A percentile compares a stretch with the other conserved stretches of the same genome.
phyloP scores from a whole-genome alignment of 2,888 invertebrate species.

The Dynastes tityus region DNA sequence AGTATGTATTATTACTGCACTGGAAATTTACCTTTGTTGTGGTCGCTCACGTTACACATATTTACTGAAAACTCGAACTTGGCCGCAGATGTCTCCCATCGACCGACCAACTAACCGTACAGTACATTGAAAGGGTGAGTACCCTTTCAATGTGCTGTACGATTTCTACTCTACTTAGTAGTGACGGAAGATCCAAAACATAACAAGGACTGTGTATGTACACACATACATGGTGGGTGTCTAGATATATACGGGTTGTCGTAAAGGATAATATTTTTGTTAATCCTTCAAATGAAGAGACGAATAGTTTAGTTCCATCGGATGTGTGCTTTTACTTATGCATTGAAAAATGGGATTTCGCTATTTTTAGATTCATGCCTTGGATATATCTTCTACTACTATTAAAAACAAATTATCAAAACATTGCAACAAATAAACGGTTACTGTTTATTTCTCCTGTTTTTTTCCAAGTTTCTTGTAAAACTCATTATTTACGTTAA shows the following conservation, averaged over 20 bases:
- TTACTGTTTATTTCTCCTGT: slow-evolving; percentile 12
- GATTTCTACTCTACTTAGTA: background rate
- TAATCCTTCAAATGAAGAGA: background rate
- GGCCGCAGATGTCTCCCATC: slow-evolving; percentile 5
- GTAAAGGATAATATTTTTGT: background rate
- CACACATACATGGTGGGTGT: background rate
- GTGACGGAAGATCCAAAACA: background rate
- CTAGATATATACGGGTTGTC: background rate
- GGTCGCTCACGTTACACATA: slow-evolving; percentile 12
- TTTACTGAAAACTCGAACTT: slow-evolving; percentile 6
- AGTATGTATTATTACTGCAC: background rate
- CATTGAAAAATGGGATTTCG: background rate
- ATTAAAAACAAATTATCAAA: slow-evolving; percentile 32
- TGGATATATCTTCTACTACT: slow-evolving; percentile 19
- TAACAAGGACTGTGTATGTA: background rate
- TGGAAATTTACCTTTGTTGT: background rate
- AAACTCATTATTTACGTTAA: slow-evolving; percentile 20
- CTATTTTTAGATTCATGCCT: slow-evolving; percentile 21
- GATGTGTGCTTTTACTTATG: slow-evolving; percentile 13
- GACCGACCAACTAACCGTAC: background rate
- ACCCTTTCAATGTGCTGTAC: background rate
- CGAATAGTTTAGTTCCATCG: background rate
- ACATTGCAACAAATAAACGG: slow-evolving; percentile 37
- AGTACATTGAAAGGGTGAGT: background rate
- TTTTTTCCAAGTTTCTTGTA: slow-evolving; percentile 16